Percentiles rank a stretch among this genome's conserved stretches.
phyloP scores from a whole-genome alignment of 64 coral and sea anemone species.

The Pocillopora damicornis region DNA sequence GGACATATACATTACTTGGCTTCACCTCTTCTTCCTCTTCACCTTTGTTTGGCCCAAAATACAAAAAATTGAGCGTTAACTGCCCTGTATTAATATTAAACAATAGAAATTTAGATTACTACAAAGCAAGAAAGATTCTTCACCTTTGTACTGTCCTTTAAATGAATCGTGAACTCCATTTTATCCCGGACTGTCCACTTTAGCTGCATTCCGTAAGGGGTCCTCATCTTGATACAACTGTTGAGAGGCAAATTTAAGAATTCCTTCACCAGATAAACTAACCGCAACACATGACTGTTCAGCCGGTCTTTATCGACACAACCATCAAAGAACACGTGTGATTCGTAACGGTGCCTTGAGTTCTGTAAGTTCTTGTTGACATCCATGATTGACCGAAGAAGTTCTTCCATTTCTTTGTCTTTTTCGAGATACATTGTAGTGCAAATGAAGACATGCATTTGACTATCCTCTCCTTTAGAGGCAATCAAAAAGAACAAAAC shows the following conservation, averaged over 20 bases:
- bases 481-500: too few relatives aligned
- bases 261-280: conserved; percentile 55
- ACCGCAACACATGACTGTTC: conserved; percentile 53
- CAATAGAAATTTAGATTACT: too few relatives aligned
- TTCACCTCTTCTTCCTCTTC: conserved; percentile 90
- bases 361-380: conserved; percentile 32
- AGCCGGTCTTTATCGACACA: conserved; percentile 60
- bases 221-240: conserved; percentile 5
- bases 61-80: too few relatives aligned
- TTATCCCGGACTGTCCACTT: conserved; percentile 37
- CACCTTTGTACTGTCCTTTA: conserved; percentile 91
- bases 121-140: background rate
- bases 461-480: too few relatives aligned
- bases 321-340: conserved; percentile 87
- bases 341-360: conserved; percentile 63
- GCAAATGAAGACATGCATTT: conserved; percentile 66
- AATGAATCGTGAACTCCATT: conserved; percentile 74
- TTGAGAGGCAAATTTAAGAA: conserved; percentile 38
- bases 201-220: conserved; percentile 88
- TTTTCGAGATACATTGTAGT: conserved; percentile 93
- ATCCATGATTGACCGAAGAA: conserved; percentile 62
- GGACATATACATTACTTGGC: conserved; percentile 98
- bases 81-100: too few relatives aligned
- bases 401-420: conserved; percentile 84
- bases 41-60: conserved; percentile 29